Evolutionary conservation across 1,140 invertebrate species (phyloP).

Genomic region (Holcopasites calliopsidis): DNA sequence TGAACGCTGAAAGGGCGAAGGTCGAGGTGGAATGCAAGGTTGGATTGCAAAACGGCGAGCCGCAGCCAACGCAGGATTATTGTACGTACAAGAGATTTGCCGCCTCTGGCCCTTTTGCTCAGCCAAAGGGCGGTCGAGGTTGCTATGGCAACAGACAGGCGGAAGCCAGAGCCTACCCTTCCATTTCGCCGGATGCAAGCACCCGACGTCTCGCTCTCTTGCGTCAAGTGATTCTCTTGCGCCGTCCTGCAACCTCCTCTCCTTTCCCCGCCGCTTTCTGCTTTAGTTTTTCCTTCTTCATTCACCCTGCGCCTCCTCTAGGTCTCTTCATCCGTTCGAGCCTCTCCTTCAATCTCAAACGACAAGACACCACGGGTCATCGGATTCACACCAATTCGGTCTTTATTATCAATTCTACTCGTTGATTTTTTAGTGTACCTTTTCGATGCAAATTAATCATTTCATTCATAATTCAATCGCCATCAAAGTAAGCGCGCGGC

Average conservation of each 20-base stretch:
- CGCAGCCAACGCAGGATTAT: conserved; percentile 70
- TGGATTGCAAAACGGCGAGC: conserved; percentile 72
- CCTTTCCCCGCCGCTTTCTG: neutral
- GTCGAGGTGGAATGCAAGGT: conserved; percentile 38
- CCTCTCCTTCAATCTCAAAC: conserved; percentile 10
- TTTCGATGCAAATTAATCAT: too few species aligned
- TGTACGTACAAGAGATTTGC: conserved; percentile 78
- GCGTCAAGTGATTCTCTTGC: conserved; percentile 71
- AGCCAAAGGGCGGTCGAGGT: conserved; percentile 71
- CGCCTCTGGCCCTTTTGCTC: conserved; percentile 72
- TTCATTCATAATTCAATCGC: too few species aligned
- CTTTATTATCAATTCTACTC: neutral
- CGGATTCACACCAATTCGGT: conserved; percentile 8
- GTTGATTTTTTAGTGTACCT: too few species aligned
- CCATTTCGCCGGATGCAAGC: conserved; percentile 63
- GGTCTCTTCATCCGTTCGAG: conserved; percentile 1
- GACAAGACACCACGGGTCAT: conserved; percentile 2
- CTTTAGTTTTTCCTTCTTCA: conserved; percentile 19
- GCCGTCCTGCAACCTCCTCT: conserved; percentile 44
- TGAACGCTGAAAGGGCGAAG: too few species aligned
- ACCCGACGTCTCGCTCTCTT: conserved; percentile 59
- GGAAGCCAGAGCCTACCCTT: conserved; percentile 66
- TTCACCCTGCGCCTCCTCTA: conserved; percentile 6
- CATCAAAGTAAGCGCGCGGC: too few species aligned
- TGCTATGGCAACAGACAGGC: conserved; percentile 76